Evolutionary conservation across 2,797 vertebrate species (phyloP), one percentile per base, ranked within the genome.

Genomic region (Remorina albescens): DNA sequence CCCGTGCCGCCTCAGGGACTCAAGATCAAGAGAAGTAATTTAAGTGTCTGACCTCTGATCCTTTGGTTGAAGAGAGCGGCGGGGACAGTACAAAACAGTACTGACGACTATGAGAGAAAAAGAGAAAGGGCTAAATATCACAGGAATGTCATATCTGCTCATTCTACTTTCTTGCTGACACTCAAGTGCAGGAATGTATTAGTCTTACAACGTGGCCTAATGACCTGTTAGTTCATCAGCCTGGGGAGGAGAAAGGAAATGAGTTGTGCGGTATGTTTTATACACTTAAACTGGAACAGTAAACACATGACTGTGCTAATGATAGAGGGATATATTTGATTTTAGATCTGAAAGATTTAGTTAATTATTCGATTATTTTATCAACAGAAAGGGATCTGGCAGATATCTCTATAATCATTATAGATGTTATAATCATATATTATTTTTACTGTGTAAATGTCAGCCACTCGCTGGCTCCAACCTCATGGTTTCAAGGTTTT

Each of bases 41-140:
- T 56, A 67, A 64, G 25, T 42, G 28, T 46, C 10, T 75, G 75
- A 81, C 74, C 75, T 71, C 65, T 84, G 75, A 88, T 19, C 83
- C 56, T 57, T 71, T 30, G 10, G 63, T 67, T 51, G n/a, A 61
- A 56, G 21, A 75, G 23, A 39, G 63, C 54, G 49, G 5, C 30
- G 66, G 57, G 25, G 54, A 67, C 47, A 51, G 44, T 44, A 30
- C 42, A 67, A 63, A 82, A 64, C 28, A 70, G 39, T 1, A 63
- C 26, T 50, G 30, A 61, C 30, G 54, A 71, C 25, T 50, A 8
- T 54, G 51, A 61, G 13, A 77, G 55, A 69, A 51, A 59, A 8
- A 50, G 28, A 34, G 32, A 64, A 64, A 67, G 51, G 44, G 25
- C 34, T 28, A 46, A 8, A 49, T 5, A 10, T 41, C 23, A n/a